Conservation (phyloP, 1,140 invertebrate genomes). For the Catajapyx aquilonaris region DNA sequence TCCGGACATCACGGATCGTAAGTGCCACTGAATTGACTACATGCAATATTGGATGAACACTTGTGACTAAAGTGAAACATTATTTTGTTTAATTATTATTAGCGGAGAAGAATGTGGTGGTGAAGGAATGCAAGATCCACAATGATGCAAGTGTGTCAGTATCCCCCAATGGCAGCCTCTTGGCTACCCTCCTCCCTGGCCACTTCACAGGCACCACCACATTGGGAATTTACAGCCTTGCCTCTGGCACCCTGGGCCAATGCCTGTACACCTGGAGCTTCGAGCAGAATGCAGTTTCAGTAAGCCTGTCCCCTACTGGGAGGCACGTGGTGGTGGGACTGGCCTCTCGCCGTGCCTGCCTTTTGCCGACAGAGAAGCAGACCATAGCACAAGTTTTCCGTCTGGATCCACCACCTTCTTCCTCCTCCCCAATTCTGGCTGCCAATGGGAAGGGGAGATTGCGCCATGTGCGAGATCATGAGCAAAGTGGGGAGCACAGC, state of each 20-base stretch:
- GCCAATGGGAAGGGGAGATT: slow-evolving; percentile 22
- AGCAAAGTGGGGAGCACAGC: slow-evolving; percentile 33
- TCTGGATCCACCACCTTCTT: slow-evolving; percentile 13
- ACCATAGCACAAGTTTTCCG: slow-evolving; percentile 38
- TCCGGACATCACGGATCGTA: slow-evolving; percentile 52
- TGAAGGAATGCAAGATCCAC: slow-evolving; percentile 59
- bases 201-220: slow-evolving; percentile 34
- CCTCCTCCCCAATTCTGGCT: too few relatives aligned
- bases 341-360: slow-evolving; percentile 35
- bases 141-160: slow-evolving; percentile 73
- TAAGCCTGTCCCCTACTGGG: slow-evolving; percentile 54
- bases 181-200: slow-evolving; percentile 48
- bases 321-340: slow-evolving; percentile 57
- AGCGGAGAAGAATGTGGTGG: slow-evolving; percentile 56
- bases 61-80: slow-evolving; percentile 6
- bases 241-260: slow-evolving; percentile 45
- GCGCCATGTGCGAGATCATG: slow-evolving; percentile 32
- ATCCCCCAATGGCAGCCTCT: slow-evolving; percentile 50
- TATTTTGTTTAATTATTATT: slow-evolving; percentile 13
- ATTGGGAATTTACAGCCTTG: slow-evolving; percentile 53
- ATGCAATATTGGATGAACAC: background rate
- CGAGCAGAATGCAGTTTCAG: slow-evolving; percentile 55
- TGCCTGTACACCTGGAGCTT: slow-evolving; percentile 52
- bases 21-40: too few relatives aligned
- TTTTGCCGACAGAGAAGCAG: slow-evolving; percentile 26